These are phyloP conservation scores for Caenorhabditis sp. DNA, from an alignment of 2,888 invertebrate genomes.

Conservation along the genomic window DNA sequence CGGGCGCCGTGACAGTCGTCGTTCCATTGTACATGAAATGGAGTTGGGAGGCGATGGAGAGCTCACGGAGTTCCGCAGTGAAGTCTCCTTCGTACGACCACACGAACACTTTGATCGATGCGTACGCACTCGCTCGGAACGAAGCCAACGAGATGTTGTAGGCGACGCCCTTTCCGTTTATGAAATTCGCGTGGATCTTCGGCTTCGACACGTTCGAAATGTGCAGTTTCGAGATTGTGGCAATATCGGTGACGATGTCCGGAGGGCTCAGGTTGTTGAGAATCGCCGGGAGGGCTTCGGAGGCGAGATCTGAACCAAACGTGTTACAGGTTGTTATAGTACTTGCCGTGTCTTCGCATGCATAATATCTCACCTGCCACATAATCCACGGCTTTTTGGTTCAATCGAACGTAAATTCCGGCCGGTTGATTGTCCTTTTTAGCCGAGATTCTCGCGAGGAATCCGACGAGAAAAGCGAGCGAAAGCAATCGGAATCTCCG, in stretches of 20 bases:
- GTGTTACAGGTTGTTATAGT: neutral
- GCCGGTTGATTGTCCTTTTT: constrained; percentile 39
- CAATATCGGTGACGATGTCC: constrained; percentile 48
- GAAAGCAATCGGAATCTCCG: neutral
- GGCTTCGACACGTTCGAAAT: constrained; percentile 64
- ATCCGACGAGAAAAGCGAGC: neutral
- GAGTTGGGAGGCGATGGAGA: constrained; percentile 61
- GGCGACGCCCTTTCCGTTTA: constrained; percentile 65
- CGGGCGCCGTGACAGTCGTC: constrained; percentile 59
- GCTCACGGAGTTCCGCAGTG: constrained; percentile 58
- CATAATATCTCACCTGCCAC: constrained; percentile 47
- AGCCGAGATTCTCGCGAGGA: neutral
- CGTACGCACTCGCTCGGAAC: constrained; percentile 52
- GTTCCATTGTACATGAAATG: constrained; percentile 62
- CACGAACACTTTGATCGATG: constrained; percentile 47
- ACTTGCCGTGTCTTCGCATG: neutral
- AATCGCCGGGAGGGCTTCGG: constrained; percentile 63
- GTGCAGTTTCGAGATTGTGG: constrained; percentile 48
- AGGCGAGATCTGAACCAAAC: constrained; percentile 51
- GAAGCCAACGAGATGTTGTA: constrained; percentile 58
- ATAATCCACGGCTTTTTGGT: constrained; percentile 65
- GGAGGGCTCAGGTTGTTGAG: constrained; percentile 64
- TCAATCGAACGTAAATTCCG: constrained; percentile 63
- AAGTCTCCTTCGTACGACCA: constrained; percentile 61
- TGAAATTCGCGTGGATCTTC: constrained; percentile 68